A percentile compares a stretch with the other conserved stretches of the same genome.
Evolutionary conservation across 2,113 vertebrate species (phyloP).

Genomic region (Uria lomvia): DNA sequence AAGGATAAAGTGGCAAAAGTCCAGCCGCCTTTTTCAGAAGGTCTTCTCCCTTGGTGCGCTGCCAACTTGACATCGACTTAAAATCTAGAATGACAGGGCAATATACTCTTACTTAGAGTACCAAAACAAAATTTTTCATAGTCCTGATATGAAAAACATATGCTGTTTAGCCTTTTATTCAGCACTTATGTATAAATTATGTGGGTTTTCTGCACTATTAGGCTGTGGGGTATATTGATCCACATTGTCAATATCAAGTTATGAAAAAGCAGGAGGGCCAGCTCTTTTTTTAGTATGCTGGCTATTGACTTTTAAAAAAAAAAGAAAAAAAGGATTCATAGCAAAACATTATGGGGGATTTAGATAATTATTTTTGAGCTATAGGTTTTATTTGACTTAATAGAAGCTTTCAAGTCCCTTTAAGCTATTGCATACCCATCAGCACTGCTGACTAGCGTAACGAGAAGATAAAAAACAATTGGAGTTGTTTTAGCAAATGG

Average conservation of each 20-base stretch:
- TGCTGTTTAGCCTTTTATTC: neutral
- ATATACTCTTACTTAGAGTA: neutral
- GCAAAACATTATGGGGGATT: neutral
- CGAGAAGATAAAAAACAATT: neutral
- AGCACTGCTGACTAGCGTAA: neutral
- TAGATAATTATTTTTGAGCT: neutral
- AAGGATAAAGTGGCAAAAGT: neutral
- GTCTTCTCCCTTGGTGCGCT: neutral
- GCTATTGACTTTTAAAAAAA: neutral
- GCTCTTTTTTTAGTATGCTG: neutral
- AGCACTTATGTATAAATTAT: neutral
- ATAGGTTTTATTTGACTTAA: neutral
- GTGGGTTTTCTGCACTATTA: neutral
- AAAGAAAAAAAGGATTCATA: neutral
- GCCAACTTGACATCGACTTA: neutral
- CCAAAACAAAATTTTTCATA: neutral
- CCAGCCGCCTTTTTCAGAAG: neutral
- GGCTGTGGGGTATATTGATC: neutral
- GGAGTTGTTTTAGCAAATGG: neutral
- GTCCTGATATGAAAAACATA: neutral
- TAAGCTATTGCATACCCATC: neutral
- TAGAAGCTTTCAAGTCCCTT: neutral
- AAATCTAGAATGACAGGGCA: neutral
- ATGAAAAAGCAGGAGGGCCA: neutral
- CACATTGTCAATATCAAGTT: neutral